Base-by-base conservation (phyloP, 2,797 vertebrate genomes). In the Poeciliopsis presidionis region DNA sequence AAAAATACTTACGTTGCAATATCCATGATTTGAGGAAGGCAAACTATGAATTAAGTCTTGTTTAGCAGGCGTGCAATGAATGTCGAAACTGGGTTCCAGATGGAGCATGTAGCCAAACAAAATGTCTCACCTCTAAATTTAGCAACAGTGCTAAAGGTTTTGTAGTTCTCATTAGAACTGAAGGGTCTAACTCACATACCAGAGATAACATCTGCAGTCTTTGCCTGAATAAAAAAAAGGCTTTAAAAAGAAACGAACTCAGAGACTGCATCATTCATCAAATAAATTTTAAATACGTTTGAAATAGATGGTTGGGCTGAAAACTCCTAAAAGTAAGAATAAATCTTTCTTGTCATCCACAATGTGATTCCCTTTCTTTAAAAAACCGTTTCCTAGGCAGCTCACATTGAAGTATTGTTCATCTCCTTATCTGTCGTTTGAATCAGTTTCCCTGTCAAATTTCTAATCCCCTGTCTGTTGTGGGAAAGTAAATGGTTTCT, bases 341-440 rank as follows among this genome's bases (percentile, higher is more conserved):
- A 36, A 84, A 79, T 71, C 70, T 80, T 83, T 81, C 76, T 65
- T 82, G 83, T 89, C 87, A 88, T 81, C 73, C 71, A 51, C 75
- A 65, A 46, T 85, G 83, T 84, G 90, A 92, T 87, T 90, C 81
- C 74, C 77, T 92, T 89, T 90, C 84, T 49, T 33, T 2, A 43
- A 43, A 9, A 90, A 87, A 89, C 82, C 78, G 72, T 84, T 84
- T 75, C 83, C 79, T 89, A 87, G 81, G 86, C 82, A 82, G 86
- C 87, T 65, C 81, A 82, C 82, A 88, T 89, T 83, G 84, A 63
- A 73, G 76, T 72, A 86, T 91, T 93, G 92, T 92, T 88, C 89
- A 80, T 85, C 67, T 47, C 74, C 83, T 83, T 90, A 89, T 92
- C 89, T 89, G 88, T 88, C 88, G 83, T 85, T 87, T 13, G 6